Conservation (phyloP, 1,140 invertebrate genomes). For the Dendrolimus kikuchii region DNA sequence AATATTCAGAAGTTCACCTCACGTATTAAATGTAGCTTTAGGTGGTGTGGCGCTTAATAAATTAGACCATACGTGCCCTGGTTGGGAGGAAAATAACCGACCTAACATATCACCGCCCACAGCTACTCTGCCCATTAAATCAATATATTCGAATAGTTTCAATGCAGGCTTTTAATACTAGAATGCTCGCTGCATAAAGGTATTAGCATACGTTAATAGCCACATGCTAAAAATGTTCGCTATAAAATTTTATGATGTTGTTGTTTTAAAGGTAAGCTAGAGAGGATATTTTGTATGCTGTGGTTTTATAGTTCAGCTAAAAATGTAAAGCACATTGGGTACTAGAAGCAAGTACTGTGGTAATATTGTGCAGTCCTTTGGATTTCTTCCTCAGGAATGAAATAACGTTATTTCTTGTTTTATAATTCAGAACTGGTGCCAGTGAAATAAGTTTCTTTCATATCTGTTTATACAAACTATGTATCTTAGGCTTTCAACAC, state of each 20-base stretch:
- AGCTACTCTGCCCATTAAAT: constrained; percentile 32
- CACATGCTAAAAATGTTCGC: constrained; percentile 6
- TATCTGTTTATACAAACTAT: no score
- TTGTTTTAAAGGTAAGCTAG: constrained; percentile 1
- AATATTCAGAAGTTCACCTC: no score
- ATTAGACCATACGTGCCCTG: constrained; percentile 14
- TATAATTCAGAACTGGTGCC: no score
- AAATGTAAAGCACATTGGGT: neutral
- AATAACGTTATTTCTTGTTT: no score
- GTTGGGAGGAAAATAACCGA: constrained; percentile 17
- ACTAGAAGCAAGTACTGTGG: no score
- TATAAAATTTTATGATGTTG: constrained; percentile 9
- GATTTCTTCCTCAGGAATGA: no score
- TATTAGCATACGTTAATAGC: constrained; percentile 1
- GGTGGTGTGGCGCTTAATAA: constrained; percentile 15
- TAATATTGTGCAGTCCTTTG: no score
- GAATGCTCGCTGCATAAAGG: constrained; percentile 3
- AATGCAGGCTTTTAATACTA: constrained; percentile 19
- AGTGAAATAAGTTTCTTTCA: no score
- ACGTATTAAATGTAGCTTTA: no score
- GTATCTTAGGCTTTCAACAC: no score
- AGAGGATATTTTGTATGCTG: neutral
- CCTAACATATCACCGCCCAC: constrained; percentile 32
- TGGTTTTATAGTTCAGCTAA: neutral
- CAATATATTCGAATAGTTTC: constrained; percentile 29